phyloP scores from a whole-genome alignment of 2,113 vertebrate species.

The Psilopsiagon aurifrons region DNA sequence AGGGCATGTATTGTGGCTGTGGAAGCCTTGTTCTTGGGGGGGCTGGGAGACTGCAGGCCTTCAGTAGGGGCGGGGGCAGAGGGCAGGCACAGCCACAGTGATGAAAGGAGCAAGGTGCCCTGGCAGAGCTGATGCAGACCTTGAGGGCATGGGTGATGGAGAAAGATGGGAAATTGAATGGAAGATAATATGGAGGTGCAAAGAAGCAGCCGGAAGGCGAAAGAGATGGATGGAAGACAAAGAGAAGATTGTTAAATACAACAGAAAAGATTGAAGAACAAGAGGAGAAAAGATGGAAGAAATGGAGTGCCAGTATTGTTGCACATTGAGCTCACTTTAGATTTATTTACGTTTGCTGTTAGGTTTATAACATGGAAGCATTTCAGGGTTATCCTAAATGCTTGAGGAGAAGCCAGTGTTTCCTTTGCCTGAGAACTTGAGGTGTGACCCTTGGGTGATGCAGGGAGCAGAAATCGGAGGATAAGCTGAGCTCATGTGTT shows the following conservation, averaged over 20 bases:
- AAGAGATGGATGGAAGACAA: not conserved
- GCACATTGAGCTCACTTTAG: not conserved
- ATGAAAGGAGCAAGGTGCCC: not conserved
- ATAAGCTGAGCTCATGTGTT: not conserved
- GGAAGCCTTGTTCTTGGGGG: not conserved
- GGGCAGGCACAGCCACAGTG: not conserved
- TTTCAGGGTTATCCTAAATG: not conserved
- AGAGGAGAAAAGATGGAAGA: not conserved
- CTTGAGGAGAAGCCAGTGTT: not conserved
- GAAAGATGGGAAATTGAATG: not conserved
- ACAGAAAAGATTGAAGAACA: not conserved
- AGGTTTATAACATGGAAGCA: not conserved
- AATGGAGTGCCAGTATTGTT: not conserved
- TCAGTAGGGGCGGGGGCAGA: fast-evolving
- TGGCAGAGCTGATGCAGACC: not conserved
- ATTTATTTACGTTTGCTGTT: not conserved
- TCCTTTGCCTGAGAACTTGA: not conserved
- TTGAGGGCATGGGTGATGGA: not conserved
- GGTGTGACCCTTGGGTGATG: not conserved
- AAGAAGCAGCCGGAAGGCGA: not conserved
- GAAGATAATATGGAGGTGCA: not conserved
- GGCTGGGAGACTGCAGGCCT: not conserved
- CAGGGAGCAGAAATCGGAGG: not conserved
- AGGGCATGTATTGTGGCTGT: not conserved
- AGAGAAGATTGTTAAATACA: not conserved